Conservation (phyloP, 2,797 vertebrate genomes). For the Melanotaenia nigrans region DNA sequence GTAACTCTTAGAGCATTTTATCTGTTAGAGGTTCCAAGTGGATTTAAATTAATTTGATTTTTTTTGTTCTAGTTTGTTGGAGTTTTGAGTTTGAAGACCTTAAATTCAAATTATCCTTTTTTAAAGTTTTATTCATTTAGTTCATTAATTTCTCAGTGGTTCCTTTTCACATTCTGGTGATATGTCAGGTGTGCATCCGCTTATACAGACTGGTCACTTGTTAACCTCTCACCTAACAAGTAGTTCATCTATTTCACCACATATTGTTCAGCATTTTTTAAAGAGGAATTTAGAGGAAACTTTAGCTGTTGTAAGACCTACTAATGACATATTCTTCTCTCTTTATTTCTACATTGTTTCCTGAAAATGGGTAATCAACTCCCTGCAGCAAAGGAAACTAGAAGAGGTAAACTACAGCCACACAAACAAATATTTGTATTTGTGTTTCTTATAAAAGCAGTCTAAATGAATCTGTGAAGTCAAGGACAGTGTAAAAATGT, state of each 20-base stretch:
- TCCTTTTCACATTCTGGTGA: neutral
- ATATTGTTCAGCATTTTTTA: neutral
- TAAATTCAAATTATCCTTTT: neutral
- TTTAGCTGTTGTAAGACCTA: neutral
- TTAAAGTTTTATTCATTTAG: neutral
- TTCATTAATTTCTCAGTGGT: neutral
- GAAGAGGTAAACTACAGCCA: constrained; percentile 66
- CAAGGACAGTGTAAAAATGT: neutral
- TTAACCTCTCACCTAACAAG: neutral
- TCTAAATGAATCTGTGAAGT: neutral
- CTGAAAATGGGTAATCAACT: constrained; percentile 2
- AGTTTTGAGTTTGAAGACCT: neutral
- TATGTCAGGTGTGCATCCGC: constrained; percentile 5
- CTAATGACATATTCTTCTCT: constrained; percentile 16
- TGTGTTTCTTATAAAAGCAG: neutral
- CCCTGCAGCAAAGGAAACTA: constrained; percentile 64
- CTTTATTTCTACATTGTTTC: constrained; percentile 11
- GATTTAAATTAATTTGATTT: neutral
- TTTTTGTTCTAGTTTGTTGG: neutral
- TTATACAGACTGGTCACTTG: neutral
- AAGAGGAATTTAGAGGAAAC: neutral
- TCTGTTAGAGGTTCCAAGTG: neutral
- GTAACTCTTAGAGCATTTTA: too few species aligned
- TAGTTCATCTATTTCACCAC: neutral
- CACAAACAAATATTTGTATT: neutral